Evolutionary conservation across 2,888 invertebrate genomes (phyloP), one percentile per base, ranked within the genome.

Genomic region (Chrysotoxum bicinctum): DNA sequence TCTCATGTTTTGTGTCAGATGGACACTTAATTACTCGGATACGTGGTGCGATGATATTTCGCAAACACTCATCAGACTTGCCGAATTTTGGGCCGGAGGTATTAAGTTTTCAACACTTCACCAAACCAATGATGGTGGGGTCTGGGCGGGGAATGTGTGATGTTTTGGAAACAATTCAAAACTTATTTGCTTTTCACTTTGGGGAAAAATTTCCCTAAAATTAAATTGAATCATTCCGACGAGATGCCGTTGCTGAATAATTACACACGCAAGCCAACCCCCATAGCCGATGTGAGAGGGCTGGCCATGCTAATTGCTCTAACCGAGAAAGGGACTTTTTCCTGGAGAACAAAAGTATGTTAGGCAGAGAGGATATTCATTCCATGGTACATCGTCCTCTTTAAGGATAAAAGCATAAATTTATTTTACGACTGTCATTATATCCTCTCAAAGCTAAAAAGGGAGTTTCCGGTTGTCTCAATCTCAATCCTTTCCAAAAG

Each of bases 1-100:
- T 85, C 60, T 76, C 60, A 80, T 85, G 84, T 85, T 85, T 60
- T 66, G 75, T 76, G 80, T 85, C 84, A 85, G 84, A 85, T 85
- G 76, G 75, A 62, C 84, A 76, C 72, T 85, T 80, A 80, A 85
- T 85, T 85, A 80, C 80, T 72, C 40, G 54, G 66, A 19, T 45
- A 45, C 72, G 84, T 80, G 80, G 73, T 68, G 84, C 76, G 76
- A 80, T 52, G 80, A 76, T 80, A 50, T 80, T 85, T 72, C 48
- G 72, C 80, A 76, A 76, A 66, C 30, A 50, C 30, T 19, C 52
- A 68, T 21, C 54, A 16, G 16, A 10, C 6, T 32, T 26, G 10
- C 45, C 54, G 16, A 30, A 32, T 52, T 62, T n/a, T n/a, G n/a
- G n/a, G n/a, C n/a, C n/a, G n/a, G n/a, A n/a, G 3, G 7, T 35